A percentile compares a stretch with the other conserved stretches of the same genome.
These are phyloP conservation scores for Balanococcus diminutus DNA, from an alignment of 2,888 invertebrate genomes.

Conservation along the genomic window DNA sequence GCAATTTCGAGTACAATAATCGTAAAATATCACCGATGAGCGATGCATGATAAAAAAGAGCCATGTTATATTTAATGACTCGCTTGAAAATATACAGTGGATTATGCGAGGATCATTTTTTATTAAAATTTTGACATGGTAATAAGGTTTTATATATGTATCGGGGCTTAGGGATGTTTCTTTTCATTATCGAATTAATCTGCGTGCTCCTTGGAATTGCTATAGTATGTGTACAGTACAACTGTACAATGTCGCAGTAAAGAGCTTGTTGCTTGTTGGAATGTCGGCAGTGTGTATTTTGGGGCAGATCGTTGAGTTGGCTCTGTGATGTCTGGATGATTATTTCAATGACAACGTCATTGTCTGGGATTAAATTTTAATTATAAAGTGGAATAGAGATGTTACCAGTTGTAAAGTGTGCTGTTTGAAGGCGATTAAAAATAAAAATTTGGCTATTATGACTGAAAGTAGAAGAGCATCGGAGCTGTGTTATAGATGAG, in stretches of 20 bases:
- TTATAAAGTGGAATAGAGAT: not conserved
- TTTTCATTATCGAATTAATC: slow-evolving; percentile 21
- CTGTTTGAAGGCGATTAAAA: not conserved
- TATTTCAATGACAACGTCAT: not conserved
- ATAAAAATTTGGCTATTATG: not conserved
- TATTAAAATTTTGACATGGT: slow-evolving; percentile 31
- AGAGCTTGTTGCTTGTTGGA: too few species aligned
- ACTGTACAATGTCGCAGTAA: not conserved
- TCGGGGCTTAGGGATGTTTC: not conserved
- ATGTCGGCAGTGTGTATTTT: not conserved
- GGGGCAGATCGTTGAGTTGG: not conserved
- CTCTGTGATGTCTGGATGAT: not conserved
- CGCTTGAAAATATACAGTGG: slow-evolving; percentile 1
- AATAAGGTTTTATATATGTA: not conserved
- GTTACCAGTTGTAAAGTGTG: not conserved
- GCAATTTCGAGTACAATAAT: slow-evolving; percentile 18
- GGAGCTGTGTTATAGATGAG: not conserved
- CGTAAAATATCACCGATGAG: slow-evolving; percentile 39
- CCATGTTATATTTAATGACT: slow-evolving; percentile 34
- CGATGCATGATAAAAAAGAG: slow-evolving; percentile 38
- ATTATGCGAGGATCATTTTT: slow-evolving; percentile 1
- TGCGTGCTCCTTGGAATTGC: not conserved
- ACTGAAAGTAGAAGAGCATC: too few species aligned
- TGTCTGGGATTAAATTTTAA: not conserved
- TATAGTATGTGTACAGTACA: not conserved